phyloP scores from a whole-genome alignment of 2,797 vertebrate species.

The Aldrovandia affinis region DNA sequence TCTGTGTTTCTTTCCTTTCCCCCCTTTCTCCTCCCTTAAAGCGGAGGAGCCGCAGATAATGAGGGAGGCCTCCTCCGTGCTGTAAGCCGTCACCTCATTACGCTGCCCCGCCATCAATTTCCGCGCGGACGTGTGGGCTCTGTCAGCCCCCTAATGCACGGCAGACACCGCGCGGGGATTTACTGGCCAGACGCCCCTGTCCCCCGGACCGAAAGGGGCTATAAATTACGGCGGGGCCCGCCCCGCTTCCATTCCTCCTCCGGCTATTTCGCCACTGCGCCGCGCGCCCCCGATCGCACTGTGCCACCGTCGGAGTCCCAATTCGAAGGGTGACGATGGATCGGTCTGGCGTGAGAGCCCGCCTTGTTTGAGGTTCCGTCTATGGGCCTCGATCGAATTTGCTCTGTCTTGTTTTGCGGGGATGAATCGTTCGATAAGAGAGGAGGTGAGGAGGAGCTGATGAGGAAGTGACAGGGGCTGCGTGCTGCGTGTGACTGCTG shows the following conservation, averaged over 20 bases:
- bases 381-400: neutral
- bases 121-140: slow-evolving; percentile 57
- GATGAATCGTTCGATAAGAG: neutral
- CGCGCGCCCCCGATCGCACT: neutral
- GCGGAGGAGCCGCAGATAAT: slow-evolving; percentile 59
- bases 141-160: slow-evolving; percentile 55
- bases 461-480: neutral
- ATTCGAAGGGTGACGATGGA: neutral
- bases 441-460: neutral
- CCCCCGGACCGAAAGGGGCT: slow-evolving; percentile 14
- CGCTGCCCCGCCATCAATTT: slow-evolving; percentile 61
- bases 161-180: slow-evolving; percentile 53
- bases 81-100: slow-evolving; percentile 72
- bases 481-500: neutral
- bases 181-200: slow-evolving; percentile 42
- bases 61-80: slow-evolving; percentile 57
- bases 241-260: slow-evolving; percentile 1
- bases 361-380: neutral
- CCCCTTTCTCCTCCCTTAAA: slow-evolving; percentile 55
- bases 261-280: neutral
- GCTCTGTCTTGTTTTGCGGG: neutral
- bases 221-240: slow-evolving; percentile 26
- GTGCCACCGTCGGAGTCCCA: neutral
- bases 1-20: slow-evolving; percentile 28
- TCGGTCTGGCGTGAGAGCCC: neutral